Conservation (phyloP, 2,888 invertebrate genomes). For the Hedychridium roseum region DNA sequence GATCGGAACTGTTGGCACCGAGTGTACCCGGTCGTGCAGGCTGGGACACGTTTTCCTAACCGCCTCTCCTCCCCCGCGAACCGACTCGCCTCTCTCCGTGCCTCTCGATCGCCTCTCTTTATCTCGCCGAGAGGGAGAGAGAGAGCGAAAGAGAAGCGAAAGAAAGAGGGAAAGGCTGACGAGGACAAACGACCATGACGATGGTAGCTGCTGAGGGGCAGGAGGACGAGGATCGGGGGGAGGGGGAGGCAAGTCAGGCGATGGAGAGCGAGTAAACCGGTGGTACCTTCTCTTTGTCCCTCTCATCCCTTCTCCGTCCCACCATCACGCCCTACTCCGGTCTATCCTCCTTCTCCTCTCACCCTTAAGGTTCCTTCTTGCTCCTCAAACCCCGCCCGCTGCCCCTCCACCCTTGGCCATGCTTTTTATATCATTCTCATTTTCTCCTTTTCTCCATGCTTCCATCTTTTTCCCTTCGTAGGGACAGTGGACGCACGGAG, state of each 20-base stretch:
- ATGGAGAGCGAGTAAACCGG: not conserved
- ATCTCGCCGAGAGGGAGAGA: conserved; percentile 12
- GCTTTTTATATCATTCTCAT: conserved; percentile 6
- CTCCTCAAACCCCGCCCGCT: conserved; percentile 5
- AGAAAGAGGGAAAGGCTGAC: conserved; percentile 1
- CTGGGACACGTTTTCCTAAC: conserved; percentile 60
- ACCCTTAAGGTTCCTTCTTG: conserved; percentile 3
- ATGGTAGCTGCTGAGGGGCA: conserved; percentile 1
- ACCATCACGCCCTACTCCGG: too few relatives aligned
- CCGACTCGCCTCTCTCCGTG: too few relatives aligned
- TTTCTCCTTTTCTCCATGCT: conserved; percentile 20
- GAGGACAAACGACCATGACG: conserved; percentile 5
- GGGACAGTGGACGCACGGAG: conserved; percentile 49
- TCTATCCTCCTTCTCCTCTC: conserved; percentile 1
- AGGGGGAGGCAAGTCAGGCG: not conserved
- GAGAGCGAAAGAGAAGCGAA: not conserved
- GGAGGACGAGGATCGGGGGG: not conserved
- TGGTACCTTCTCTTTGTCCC: not conserved
- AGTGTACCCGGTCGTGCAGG: conserved; percentile 60
- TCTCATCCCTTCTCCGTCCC: too few relatives aligned
- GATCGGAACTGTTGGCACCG: conserved; percentile 51
- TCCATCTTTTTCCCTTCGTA: conserved; percentile 29
- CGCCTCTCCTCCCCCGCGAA: conserved; percentile 26
- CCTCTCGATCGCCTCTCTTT: conserved; percentile 14
- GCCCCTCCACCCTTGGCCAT: not conserved